phyloP scores from a whole-genome alignment of 2,113 vertebrate genomes.

The Myxocyprinus asiaticus region DNA sequence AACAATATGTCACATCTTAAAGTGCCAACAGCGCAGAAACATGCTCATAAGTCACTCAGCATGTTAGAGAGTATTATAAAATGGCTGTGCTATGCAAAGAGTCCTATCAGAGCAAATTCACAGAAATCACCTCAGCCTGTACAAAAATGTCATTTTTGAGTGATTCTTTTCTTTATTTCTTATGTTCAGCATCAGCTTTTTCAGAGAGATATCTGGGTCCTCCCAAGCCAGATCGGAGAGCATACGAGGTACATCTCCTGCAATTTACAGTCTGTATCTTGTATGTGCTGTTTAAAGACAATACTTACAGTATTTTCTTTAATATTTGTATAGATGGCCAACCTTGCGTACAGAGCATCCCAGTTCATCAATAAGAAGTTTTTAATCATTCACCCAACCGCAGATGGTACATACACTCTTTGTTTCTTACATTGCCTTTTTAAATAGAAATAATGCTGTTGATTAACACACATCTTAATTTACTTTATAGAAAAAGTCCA shows the following conservation, averaged over 20 bases:
- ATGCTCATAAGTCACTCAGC: not conserved
- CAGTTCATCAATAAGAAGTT: constrained; percentile 86
- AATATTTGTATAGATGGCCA: constrained; percentile 79
- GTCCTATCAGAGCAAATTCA: constrained; percentile 11
- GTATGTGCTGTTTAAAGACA: not conserved
- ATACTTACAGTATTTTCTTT: not conserved
- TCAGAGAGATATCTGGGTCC: constrained; percentile 92
- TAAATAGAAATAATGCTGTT: not conserved
- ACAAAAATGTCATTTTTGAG: constrained; percentile 15
- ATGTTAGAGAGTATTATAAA: not conserved
- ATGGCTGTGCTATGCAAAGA: not conserved
- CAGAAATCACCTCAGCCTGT: not conserved
- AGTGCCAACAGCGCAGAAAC: not conserved
- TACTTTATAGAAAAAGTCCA: constrained; percentile 90
- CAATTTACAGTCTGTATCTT: not conserved
- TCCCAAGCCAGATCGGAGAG: constrained; percentile 84
- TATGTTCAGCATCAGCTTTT: constrained; percentile 86
- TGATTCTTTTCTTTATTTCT: constrained; percentile 10
- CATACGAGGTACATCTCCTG: constrained; percentile 81
- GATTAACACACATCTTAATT: not conserved
- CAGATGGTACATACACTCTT: constrained; percentile 82
- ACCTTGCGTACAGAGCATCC: constrained; percentile 80
- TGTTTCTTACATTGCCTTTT: not conserved
- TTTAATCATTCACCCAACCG: constrained; percentile 92
- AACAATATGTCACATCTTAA: constrained; percentile 3